These are phyloP conservation scores for Planiliza haematocheilus DNA, from an alignment of 2,113 vertebrate genomes.

Conservation along the genomic window DNA sequence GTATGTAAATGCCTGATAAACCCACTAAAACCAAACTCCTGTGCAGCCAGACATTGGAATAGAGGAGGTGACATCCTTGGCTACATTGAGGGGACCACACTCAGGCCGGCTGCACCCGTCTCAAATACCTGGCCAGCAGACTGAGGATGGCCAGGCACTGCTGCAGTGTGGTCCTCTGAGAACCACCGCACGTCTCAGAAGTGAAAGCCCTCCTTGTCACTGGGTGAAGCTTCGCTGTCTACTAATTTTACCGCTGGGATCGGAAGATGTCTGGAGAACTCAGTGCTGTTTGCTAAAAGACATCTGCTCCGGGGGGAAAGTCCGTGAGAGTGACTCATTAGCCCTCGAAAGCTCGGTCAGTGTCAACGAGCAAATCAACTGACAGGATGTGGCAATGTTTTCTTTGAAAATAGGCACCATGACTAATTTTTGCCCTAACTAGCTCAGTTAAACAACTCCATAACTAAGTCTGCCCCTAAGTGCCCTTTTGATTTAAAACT, in stretches of 20 bases:
- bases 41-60: conserved; percentile 49
- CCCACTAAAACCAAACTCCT: conserved; percentile 59
- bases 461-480: conserved; percentile 27
- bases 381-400: conserved; percentile 63
- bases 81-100: conserved; percentile 64
- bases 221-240: conserved; percentile 55
- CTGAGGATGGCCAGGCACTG: conserved; percentile 24
- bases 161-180: conserved; percentile 60
- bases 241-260: conserved; percentile 42
- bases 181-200: conserved; percentile 34
- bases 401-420: conserved; percentile 68
- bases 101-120: conserved; percentile 35
- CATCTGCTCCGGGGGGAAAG: conserved; percentile 57
- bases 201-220: conserved; percentile 75
- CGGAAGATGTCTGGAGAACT: conserved; percentile 53
- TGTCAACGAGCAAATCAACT: conserved; percentile 65
- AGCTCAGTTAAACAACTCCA: conserved; percentile 39
- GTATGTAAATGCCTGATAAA: conserved; percentile 50
- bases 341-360: conserved; percentile 42
- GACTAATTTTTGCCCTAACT: conserved; percentile 47
- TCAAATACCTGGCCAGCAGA: conserved; percentile 27
- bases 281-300: conserved; percentile 58
- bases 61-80: conserved; percentile 79
- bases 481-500: conserved; percentile 61
- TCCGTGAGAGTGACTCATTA: conserved; percentile 63